Base-by-base conservation (phyloP, 1,140 invertebrate genomes). In the Hetaerina americana region DNA sequence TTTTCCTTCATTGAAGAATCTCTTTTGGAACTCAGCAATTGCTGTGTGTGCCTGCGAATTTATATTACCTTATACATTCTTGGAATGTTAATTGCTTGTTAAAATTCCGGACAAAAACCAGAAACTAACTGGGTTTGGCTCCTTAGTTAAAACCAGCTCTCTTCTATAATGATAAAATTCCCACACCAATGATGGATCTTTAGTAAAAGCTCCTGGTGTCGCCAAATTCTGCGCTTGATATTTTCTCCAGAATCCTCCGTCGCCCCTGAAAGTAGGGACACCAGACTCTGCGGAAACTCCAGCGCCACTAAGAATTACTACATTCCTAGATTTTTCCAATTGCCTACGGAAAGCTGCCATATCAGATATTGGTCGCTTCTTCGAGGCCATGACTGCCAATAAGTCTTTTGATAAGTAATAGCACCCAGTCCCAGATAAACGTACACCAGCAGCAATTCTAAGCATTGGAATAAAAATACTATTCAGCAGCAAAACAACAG, bases 211-310 rank as follows among this genome's bases (percentile, higher is more conserved):
- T 77, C 82, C 78, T 18, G 87, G 87, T 49, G 87, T 88, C 1
- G 90, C 90, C 26, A 92, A 79, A 77, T 84, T 82, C 77, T 85
- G 80, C 22, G 89, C 87, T 74, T 85, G 80, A 80, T 88, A 91
- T 75, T 84, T 90, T 74, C 91, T 84, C 92, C 92, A 94, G 67
- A 87, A 87, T 26, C 92, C 92, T 22, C 89, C 90, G 66, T 86
- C 82, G 67, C 91, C 92, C 72, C 92, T 80, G 79, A 93, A 94
- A 27, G 91, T 92, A 66, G 91, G 91, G 40, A 94, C 87, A 24
- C 92, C 92, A 75, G 89, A 91, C 81, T 93, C 92, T 3, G 90
- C 90, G 69, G 90, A 92, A 57, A 92, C 83, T 70, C 91, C 91
- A 69, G 91, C 91, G 5, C 92, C 92, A 69, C 90, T 91, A 29